phyloP scores from a whole-genome alignment of 2,113 vertebrate genomes.

The Clupea harengus region DNA sequence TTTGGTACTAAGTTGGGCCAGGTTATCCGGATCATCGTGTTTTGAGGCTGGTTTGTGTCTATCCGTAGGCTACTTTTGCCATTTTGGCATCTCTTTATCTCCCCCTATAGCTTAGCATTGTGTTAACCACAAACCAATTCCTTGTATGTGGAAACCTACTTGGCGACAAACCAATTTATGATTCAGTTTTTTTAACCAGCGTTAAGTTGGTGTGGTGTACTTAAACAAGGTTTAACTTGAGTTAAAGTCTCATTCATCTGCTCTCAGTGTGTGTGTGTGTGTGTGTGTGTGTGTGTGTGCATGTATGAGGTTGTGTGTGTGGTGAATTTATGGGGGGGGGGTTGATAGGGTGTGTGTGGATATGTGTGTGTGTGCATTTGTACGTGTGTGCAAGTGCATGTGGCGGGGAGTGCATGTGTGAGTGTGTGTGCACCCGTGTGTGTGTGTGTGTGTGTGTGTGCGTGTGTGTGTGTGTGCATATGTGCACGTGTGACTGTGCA shows the following conservation, averaged over 20 bases:
- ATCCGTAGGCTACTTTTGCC: neutral
- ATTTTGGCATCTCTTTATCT: too few relatives aligned
- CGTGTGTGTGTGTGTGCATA: neutral
- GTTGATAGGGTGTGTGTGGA: neutral
- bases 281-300: neutral
- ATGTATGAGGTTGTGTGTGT: neutral
- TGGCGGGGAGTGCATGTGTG: neutral
- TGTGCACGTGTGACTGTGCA: slow-evolving; percentile 60
- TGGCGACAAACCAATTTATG: too few relatives aligned
- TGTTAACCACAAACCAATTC: too few relatives aligned
- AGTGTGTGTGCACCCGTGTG: neutral
- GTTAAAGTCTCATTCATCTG: too few relatives aligned
- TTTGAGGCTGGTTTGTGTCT: neutral
- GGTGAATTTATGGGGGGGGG: neutral
- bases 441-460: neutral
- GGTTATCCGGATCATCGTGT: too few relatives aligned
- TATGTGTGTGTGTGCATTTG: neutral
- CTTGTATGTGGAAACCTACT: too few relatives aligned
- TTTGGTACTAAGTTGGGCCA: too few relatives aligned
- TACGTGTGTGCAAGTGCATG: neutral
- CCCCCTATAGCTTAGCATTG: too few relatives aligned
- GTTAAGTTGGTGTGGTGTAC: too few relatives aligned
- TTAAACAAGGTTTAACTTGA: too few relatives aligned
- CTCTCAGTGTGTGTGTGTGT: neutral
- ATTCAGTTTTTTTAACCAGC: too few relatives aligned